These are phyloP conservation scores for Rhingia rostrata DNA, from an alignment of 2,888 invertebrate genomes.

Conservation along the genomic window DNA sequence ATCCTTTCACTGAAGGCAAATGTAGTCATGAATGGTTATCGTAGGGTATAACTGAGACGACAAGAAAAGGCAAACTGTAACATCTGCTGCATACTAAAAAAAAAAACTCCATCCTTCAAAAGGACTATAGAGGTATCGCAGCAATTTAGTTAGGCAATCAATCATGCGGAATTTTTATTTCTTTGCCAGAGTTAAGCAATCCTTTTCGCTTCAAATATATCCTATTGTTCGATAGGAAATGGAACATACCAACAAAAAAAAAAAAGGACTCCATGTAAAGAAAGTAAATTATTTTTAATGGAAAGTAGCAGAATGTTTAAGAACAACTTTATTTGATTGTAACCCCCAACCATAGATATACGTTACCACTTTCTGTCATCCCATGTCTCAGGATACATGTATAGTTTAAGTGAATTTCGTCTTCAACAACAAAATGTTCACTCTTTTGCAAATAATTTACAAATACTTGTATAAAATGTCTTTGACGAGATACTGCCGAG, in stretches of 20 bases:
- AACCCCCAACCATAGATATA: not conserved
- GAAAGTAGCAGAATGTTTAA: constrained; percentile 61
- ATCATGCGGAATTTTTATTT: constrained; percentile 69
- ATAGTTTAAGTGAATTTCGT: constrained; percentile 22
- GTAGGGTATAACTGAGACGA: not conserved
- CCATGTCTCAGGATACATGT: not conserved
- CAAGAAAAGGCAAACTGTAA: constrained; percentile 12
- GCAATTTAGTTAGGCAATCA: constrained; percentile 74
- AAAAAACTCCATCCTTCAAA: constrained; percentile 23
- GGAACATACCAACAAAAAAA: not conserved
- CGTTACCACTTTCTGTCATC: not conserved
- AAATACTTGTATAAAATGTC: not conserved
- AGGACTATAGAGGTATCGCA: constrained; percentile 29
- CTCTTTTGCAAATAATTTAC: constrained; percentile 21
- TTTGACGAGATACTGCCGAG: not conserved
- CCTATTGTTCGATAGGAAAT: constrained; percentile 19
- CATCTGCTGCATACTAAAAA: constrained; percentile 72
- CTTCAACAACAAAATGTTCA: constrained; percentile 5
- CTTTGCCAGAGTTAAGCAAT: constrained; percentile 43
- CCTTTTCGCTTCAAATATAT: constrained; percentile 35
- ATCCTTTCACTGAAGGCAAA: constrained; percentile 52
- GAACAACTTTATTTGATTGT: constrained; percentile 54
- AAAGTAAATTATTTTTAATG: constrained; percentile 72
- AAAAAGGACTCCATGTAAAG: constrained; percentile 36
- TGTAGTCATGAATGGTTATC: constrained; percentile 42